Evolutionary conservation across 1,140 invertebrate species (phyloP).

Genomic region (Coelopa frigida): DNA sequence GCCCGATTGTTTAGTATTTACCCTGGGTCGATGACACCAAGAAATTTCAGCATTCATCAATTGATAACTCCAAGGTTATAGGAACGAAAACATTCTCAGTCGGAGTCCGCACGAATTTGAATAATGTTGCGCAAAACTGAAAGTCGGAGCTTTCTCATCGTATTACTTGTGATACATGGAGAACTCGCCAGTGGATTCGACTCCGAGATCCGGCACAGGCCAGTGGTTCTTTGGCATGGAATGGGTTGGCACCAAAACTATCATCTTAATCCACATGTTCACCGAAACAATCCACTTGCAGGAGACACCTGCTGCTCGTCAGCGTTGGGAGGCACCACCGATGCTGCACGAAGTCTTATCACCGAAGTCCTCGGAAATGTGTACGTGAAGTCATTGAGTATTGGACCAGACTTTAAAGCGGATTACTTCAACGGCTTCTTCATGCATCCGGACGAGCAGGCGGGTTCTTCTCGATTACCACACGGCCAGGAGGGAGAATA

Average conservation of each 20-base stretch:
- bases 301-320: constrained; percentile 92
- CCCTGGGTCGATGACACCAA: too few species aligned
- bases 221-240: constrained; percentile 73
- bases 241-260: too few species aligned
- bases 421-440: constrained; percentile 91
- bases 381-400: constrained; percentile 79
- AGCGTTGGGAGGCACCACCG: constrained; percentile 77
- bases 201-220: too few species aligned
- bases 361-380: too few species aligned
- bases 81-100: background rate
- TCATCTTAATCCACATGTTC: too few species aligned
- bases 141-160: background rate
- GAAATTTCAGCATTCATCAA: background rate
- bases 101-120: background rate
- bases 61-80: background rate
- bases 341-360: constrained; percentile 69
- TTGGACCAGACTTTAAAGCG: constrained; percentile 62
- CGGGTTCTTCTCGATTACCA: too few species aligned
- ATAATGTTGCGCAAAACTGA: constrained; percentile 1
- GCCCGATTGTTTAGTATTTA: too few species aligned
- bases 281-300: constrained; percentile 44
- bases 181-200: too few species aligned
- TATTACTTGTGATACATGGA: too few species aligned
- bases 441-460: constrained; percentile 58
- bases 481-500: too few species aligned